phyloP scores from a whole-genome alignment of 1,140 invertebrate species.

The Drosophila sproati region DNA sequence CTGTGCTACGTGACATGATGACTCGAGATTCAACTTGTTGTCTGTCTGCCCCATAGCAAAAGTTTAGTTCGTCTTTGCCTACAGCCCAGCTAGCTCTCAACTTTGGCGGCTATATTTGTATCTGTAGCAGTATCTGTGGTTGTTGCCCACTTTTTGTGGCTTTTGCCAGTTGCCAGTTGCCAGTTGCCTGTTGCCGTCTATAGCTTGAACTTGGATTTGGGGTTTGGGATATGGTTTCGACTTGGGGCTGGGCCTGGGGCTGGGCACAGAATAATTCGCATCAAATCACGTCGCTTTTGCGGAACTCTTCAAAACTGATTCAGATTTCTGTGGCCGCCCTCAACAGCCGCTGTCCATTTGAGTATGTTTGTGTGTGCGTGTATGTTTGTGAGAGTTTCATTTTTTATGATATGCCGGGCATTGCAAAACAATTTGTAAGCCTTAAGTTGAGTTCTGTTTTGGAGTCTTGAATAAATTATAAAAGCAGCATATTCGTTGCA shows the following conservation, averaged over 20 bases:
- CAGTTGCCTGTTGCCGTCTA: slow-evolving; percentile 52
- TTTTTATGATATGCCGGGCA: slow-evolving; percentile 69
- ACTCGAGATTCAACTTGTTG: slow-evolving; percentile 76
- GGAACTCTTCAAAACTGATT: slow-evolving; percentile 80
- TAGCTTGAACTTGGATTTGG: slow-evolving; percentile 3
- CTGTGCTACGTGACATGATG: slow-evolving; percentile 76
- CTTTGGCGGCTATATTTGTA: neutral
- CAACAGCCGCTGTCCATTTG: slow-evolving; percentile 25
- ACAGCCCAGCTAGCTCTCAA: no score
- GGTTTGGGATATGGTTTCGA: neutral
- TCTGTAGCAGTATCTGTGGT: slow-evolving; percentile 32
- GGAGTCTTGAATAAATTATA: slow-evolving; percentile 80
- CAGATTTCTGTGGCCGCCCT: slow-evolving; percentile 44
- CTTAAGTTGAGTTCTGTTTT: slow-evolving; percentile 67
- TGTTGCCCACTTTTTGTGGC: slow-evolving; percentile 67
- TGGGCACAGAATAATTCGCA: slow-evolving; percentile 70
- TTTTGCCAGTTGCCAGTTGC: slow-evolving; percentile 38
- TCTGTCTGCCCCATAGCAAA: slow-evolving; percentile 48
- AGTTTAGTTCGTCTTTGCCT: slow-evolving; percentile 7
- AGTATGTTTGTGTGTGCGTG: neutral
- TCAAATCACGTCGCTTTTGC: slow-evolving; percentile 76
- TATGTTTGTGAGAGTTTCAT: slow-evolving; percentile 28
- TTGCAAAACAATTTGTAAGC: slow-evolving; percentile 79
- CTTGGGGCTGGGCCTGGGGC: slow-evolving; percentile 15
- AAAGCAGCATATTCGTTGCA: slow-evolving; percentile 55